These are phyloP conservation scores for Aurelia sp. DNA, from an alignment of 30 jellyfish, hydroid and myxozoan genomes.

Conservation along the genomic window DNA sequence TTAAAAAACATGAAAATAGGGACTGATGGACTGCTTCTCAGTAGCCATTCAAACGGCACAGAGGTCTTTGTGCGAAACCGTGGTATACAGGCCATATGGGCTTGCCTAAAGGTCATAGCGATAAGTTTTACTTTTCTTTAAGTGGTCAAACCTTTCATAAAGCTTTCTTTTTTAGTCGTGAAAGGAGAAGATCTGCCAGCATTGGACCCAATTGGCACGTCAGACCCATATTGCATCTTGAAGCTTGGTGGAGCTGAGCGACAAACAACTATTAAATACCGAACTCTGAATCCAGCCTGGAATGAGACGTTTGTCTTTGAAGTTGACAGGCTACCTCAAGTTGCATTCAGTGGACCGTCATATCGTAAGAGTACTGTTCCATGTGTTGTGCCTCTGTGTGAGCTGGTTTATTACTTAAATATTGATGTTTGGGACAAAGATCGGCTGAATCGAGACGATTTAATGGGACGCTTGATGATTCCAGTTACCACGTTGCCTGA, in stretches of 20 bases:
- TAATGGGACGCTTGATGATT: conserved; percentile 87
- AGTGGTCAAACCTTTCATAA: neutral
- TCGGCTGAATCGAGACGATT: conserved; percentile 85
- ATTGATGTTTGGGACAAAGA: conserved; percentile 98
- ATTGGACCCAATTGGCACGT: conserved; percentile 83
- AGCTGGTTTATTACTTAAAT: conserved; percentile 67
- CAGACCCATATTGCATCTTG: conserved; percentile 95
- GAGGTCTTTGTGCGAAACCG: too few relatives aligned
- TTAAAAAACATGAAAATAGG: too few relatives aligned
- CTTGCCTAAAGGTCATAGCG: neutral
- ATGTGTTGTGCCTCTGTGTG: conserved; percentile 77
- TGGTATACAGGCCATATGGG: neutral
- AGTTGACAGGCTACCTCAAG: conserved; percentile 85
- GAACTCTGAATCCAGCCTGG: conserved; percentile 88
- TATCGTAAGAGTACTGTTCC: conserved; percentile 47
- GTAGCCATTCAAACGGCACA: too few relatives aligned
- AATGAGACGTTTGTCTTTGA: conserved; percentile 83
- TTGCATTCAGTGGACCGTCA: conserved; percentile 78
- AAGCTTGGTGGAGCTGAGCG: conserved; percentile 78
- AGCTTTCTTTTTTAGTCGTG: conserved; percentile 55
- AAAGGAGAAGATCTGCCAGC: conserved; percentile 92
- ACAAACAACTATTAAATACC: conserved; percentile 61
- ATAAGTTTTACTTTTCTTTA: neutral
- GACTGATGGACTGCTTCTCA: too few relatives aligned
- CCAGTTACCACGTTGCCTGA: conserved; percentile 80